phyloP scores from a whole-genome alignment of 1,140 invertebrate genomes.

The Temnothorax longispinosus region DNA sequence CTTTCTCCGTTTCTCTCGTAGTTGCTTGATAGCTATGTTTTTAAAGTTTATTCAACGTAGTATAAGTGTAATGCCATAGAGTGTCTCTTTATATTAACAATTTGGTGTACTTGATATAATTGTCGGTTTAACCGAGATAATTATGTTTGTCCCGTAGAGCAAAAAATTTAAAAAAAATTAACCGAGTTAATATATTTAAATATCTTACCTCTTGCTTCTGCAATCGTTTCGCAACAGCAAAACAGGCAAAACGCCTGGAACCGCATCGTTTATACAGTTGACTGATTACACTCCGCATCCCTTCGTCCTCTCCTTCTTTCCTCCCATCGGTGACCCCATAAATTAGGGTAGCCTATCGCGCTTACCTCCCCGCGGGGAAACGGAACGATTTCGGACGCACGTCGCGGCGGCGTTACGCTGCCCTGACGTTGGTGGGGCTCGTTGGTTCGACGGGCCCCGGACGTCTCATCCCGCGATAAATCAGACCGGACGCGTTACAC shows the following conservation, averaged over 20 bases:
- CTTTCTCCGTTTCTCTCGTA: background rate
- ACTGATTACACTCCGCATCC: slow-evolving; percentile 22
- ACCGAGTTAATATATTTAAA: slow-evolving; percentile 1
- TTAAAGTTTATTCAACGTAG: background rate
- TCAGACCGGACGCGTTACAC: slow-evolving; percentile 65
- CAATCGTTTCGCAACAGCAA: background rate
- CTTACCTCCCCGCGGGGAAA: slow-evolving; percentile 39
- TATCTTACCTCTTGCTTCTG: background rate
- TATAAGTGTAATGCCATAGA: background rate
- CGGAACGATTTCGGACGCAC: slow-evolving; percentile 42
- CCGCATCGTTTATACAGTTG: slow-evolving; percentile 48
- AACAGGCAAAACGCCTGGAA: slow-evolving; percentile 6
- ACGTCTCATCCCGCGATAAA: slow-evolving; percentile 65
- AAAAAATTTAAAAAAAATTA: background rate
- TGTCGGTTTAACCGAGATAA: background rate
- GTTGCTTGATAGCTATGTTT: background rate
- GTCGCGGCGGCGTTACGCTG: slow-evolving; percentile 24
- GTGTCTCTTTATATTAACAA: background rate
- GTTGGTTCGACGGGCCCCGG: slow-evolving; percentile 35
- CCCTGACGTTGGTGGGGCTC: slow-evolving; percentile 54
- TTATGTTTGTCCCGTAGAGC: background rate
- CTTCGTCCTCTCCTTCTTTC: slow-evolving; percentile 29
- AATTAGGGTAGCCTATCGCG: slow-evolving; percentile 58
- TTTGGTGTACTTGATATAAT: background rate
- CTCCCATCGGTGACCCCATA: slow-evolving; percentile 30